These are phyloP conservation scores for Epinotia brunnichana DNA, from an alignment of 2,888 invertebrate genomes.

Conservation along the genomic window DNA sequence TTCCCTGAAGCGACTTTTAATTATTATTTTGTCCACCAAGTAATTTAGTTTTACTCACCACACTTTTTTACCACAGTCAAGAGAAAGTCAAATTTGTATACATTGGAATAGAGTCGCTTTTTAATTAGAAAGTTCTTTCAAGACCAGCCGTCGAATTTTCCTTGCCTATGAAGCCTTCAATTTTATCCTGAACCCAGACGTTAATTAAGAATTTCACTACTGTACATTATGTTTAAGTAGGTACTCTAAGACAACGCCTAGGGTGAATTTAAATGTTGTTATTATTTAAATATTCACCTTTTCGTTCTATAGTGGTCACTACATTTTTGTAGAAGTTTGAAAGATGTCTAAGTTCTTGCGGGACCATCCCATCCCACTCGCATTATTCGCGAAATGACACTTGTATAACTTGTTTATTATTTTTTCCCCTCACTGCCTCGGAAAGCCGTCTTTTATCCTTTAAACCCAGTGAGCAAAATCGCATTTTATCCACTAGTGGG, in stretches of 20 bases:
- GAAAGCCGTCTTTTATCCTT: no score
- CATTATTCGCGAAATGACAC: no score
- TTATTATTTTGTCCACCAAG: not conserved
- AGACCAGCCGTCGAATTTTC: not conserved
- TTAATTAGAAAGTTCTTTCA: not conserved
- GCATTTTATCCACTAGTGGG: no score
- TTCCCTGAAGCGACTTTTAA: not conserved
- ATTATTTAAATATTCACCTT: constrained; percentile 33
- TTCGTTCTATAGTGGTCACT: not conserved
- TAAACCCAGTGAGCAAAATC: no score
- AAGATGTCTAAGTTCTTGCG: not conserved
- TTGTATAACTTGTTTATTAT: no score
- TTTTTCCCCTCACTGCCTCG: no score
- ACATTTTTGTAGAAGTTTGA: constrained; percentile 15
- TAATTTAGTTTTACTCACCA: not conserved
- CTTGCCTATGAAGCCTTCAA: constrained; percentile 22
- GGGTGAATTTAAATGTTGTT: constrained; percentile 30
- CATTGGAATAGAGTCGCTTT: not conserved
- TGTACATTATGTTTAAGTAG: constrained; percentile 46
- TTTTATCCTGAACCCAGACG: constrained; percentile 50
- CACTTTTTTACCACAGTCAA: not conserved
- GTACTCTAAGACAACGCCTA: constrained; percentile 14
- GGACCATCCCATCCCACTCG: no score
- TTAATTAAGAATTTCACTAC: constrained; percentile 61
- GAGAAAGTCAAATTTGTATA: constrained; percentile 5